Evolutionary conservation across 2,888 invertebrate genomes (phyloP), one percentile per base, ranked within the genome.

Genomic region (Mesodorylaimus sp.): DNA sequence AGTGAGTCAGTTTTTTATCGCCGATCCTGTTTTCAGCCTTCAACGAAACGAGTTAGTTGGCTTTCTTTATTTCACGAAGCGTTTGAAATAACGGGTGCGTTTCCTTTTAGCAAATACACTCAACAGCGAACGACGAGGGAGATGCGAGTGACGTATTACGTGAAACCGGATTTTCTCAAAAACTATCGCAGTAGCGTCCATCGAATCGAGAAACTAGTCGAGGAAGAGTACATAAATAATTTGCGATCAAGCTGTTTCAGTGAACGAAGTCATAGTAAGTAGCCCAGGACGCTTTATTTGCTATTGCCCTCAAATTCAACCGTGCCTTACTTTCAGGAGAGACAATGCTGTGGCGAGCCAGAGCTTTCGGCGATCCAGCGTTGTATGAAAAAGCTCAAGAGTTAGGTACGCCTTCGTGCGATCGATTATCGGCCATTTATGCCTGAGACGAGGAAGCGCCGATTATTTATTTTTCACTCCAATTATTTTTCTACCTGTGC

Each of bases 1-100:
- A 78, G 80, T 93, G 75, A 87, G 88, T 52, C 87, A 88, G 59
- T 81, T 93, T 72, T 85, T 95, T 70, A 85, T 89, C 64, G 83
- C 85, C 58, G 95, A 97, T 73, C 88, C 93, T 2, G 79, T 87
- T 37, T 97, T 83, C 73, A 86, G 82, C 66, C 77, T 95, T 57
- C 77, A 80, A 62, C 77, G 78, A 54, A 79, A 76, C 66, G 70
- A 78, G 81, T 81, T 72, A 76, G 78, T 76, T 52, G 41, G 39
- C 38, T 38, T 50, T 51, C 39, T 41, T 45, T 55, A 19, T 24
- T 43, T 13, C 38, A 25, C n/a, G n/a, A n/a, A n/a, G n/a, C n/a
- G n/a, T n/a, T n/a, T n/a, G n/a, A n/a, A n/a, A n/a, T n/a, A n/a
- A n/a, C n/a, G n/a, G n/a, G n/a, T n/a, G n/a, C n/a, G n/a, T n/a